These are phyloP conservation scores for Neocloeon triangulifer DNA, from an alignment of 1,140 invertebrate species.

Conservation along the genomic window DNA sequence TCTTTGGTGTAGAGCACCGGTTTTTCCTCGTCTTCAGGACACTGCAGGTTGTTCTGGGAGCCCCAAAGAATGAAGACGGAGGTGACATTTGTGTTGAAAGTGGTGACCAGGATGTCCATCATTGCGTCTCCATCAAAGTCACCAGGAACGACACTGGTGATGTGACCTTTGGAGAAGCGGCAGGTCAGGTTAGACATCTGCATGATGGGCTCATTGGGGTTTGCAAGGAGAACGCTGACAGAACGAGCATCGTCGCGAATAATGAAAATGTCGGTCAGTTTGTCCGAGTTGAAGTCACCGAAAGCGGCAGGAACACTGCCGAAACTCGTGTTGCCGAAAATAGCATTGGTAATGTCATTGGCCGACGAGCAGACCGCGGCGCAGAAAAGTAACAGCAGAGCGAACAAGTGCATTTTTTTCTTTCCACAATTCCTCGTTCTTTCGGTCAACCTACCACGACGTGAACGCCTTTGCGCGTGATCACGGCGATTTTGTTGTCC, in stretches of 20 bases:
- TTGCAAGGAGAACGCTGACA: constrained; percentile 45
- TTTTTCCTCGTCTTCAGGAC: constrained; percentile 23
- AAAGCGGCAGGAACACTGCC: constrained; percentile 72
- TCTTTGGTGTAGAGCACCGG: constrained; percentile 33
- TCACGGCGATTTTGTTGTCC: no score
- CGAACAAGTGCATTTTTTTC: background rate
- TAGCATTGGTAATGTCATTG: constrained; percentile 28
- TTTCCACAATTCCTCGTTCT: no score
- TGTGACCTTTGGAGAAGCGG: constrained; percentile 26
- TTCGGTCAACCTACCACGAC: no score
- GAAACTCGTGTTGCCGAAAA: constrained; percentile 32
- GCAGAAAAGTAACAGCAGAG: no score
- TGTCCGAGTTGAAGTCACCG: constrained; percentile 91
- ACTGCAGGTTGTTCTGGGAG: constrained; percentile 34
- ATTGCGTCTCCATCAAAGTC: constrained; percentile 88
- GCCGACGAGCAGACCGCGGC: no score
- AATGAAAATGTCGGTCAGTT: constrained; percentile 80
- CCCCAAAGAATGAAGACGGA: constrained; percentile 52
- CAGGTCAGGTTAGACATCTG: constrained; percentile 27
- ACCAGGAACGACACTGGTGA: constrained; percentile 66
- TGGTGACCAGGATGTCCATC: constrained; percentile 73
- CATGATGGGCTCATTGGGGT: constrained; percentile 53
- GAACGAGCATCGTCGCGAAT: constrained; percentile 37
- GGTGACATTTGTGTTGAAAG: constrained; percentile 16
- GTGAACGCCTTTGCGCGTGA: no score